Percentiles rank a stretch among this genome's conserved stretches.
Evolutionary conservation across 2,797 vertebrate genomes (phyloP).

Genomic region (Delichon dasypus): DNA sequence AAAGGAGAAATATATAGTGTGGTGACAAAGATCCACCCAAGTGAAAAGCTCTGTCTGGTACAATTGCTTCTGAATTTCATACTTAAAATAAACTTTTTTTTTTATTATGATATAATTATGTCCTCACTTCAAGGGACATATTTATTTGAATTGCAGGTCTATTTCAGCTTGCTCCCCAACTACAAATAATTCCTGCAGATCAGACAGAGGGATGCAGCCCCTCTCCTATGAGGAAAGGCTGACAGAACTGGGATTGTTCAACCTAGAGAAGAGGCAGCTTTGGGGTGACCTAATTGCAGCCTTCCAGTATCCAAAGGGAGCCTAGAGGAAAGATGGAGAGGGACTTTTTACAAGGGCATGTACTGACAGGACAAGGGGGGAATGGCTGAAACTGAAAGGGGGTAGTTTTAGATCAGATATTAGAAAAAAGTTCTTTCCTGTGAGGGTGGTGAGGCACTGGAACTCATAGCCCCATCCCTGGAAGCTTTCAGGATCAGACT

Average conservation of each 20-base stretch:
- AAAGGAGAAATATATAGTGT: neutral
- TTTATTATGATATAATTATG: neutral
- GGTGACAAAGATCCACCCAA: neutral
- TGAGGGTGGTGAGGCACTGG: neutral
- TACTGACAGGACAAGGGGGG: neutral
- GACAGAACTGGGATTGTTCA: neutral
- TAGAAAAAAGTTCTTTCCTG: neutral
- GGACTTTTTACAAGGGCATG: too few species aligned
- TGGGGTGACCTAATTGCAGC: neutral
- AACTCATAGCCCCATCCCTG: neutral
- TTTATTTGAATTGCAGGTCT: neutral
- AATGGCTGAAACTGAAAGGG: neutral
- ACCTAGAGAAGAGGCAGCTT: neutral
- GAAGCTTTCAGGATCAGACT: neutral
- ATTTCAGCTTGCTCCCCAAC: neutral
- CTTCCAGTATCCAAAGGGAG: neutral
- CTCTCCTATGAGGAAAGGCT: neutral
- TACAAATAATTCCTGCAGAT: neutral
- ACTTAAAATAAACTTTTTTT: neutral
- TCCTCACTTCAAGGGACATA: neutral
- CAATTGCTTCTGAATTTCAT: neutral
- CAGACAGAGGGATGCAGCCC: neutral
- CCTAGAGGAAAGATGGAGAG: neutral
- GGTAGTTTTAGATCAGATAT: neutral
- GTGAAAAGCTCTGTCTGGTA: neutral